Evolutionary conservation across 2,888 invertebrate genomes (phyloP).

Genomic region (Rotaria sp.): DNA sequence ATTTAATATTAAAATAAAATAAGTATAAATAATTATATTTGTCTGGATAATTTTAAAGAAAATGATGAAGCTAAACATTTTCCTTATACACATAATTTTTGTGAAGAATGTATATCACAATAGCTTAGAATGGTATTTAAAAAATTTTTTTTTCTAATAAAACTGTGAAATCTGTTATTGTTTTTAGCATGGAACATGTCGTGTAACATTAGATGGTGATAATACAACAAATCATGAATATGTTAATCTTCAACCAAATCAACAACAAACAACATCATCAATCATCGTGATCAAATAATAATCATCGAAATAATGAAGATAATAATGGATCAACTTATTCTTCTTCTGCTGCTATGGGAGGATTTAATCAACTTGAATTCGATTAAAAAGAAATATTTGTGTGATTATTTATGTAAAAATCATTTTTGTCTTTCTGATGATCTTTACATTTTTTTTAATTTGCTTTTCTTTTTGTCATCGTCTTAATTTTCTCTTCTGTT

Average conservation of each 20-base stretch:
- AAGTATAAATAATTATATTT: conserved; percentile 67
- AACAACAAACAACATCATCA: not conserved
- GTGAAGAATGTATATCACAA: conserved; percentile 81
- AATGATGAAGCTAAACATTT: conserved; percentile 71
- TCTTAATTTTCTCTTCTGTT: not conserved
- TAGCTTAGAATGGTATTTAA: conserved; percentile 74
- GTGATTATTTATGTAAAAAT: not conserved
- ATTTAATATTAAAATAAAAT: too few species aligned
- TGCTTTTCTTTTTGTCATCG: not conserved
- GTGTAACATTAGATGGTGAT: conserved; percentile 60
- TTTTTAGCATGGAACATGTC: conserved; percentile 76
- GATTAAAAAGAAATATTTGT: not conserved
- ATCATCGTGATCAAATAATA: not conserved
- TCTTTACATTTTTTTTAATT: not conserved
- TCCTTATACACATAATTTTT: conserved; percentile 81
- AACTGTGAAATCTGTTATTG: too few species aligned
- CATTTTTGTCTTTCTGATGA: not conserved
- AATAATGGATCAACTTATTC: not conserved
- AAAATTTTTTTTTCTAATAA: not conserved
- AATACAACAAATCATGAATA: conserved; percentile 39
- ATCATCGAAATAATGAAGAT: not conserved
- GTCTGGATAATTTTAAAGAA: conserved; percentile 80
- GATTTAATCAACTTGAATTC: not conserved
- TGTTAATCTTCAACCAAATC: conserved; percentile 26
- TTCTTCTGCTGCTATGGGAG: not conserved